phyloP scores from a whole-genome alignment of 2,113 vertebrate genomes.

The Ranitomeya variabilis region DNA sequence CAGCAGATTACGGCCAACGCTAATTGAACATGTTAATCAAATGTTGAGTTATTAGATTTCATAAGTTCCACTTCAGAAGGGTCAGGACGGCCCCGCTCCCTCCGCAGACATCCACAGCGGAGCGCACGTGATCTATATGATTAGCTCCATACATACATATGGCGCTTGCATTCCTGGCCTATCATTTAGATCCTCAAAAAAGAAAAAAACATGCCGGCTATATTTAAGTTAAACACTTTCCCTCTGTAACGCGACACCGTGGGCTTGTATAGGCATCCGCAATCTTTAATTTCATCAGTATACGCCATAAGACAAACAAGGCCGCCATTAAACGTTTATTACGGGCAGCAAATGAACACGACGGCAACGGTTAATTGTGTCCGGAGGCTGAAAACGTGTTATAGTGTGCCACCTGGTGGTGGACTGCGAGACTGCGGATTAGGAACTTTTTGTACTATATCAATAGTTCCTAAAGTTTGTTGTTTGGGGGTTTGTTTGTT shows the following conservation, averaged over 20 bases:
- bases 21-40: conserved; percentile 56
- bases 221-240: conserved; percentile 51
- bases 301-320: conserved; percentile 50
- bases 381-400: conserved; percentile 27
- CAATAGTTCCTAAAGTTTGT: neutral
- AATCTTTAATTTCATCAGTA: conserved; percentile 56
- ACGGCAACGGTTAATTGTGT: neutral
- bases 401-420: conserved; percentile 66
- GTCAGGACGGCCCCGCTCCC: neutral
- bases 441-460: neutral
- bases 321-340: conserved; percentile 41
- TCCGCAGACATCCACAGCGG: neutral
- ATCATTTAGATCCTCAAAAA: conserved; percentile 29
- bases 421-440: neutral
- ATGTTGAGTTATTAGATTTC: conserved; percentile 53
- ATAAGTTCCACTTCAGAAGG: conserved; percentile 27
- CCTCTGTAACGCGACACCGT: conserved; percentile 45
- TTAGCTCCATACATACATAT: conserved; percentile 45
- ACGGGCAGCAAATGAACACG: conserved; percentile 13
- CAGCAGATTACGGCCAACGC: conserved; percentile 15
- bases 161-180: conserved; percentile 37
- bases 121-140: conserved; percentile 17
- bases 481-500: neutral
- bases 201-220: neutral
- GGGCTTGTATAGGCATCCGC: conserved; percentile 43